Evolutionary conservation across 2,113 vertebrate genomes (phyloP).

Genomic region (Sinocyclocheilus rhinocerous): DNA sequence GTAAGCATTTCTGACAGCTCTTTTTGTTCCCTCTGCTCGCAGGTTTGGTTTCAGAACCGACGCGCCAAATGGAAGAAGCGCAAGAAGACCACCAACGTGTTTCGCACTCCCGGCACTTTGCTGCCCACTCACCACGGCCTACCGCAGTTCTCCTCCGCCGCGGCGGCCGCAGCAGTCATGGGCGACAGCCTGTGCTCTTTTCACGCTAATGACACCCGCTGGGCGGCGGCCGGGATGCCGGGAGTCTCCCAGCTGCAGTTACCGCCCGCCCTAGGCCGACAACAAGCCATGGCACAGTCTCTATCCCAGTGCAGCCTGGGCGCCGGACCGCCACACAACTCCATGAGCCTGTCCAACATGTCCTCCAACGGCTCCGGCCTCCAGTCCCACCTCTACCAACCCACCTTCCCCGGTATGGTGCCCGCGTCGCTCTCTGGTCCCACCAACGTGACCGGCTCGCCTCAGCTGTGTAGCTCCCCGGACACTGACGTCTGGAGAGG

Average conservation of each 20-base stretch:
- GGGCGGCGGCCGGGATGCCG: constrained; percentile 92
- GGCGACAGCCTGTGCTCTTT: constrained; percentile 96
- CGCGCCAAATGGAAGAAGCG: constrained; percentile 98
- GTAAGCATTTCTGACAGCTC: neutral
- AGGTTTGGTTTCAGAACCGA: constrained; percentile 98
- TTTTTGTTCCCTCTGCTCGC: constrained; percentile 16
- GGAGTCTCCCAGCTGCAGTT: constrained; percentile 92
- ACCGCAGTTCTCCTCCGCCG: constrained; percentile 86
- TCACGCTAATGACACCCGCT: constrained; percentile 95
- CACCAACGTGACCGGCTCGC: constrained; percentile 90
- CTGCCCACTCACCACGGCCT: constrained; percentile 88
- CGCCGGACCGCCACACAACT: constrained; percentile 86
- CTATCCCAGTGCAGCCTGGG: constrained; percentile 95
- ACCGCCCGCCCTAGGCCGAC: constrained; percentile 86
- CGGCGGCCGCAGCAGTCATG: constrained; percentile 89
- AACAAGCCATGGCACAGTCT: constrained; percentile 93
- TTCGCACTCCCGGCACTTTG: constrained; percentile 90
- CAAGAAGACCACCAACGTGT: constrained; percentile 98
- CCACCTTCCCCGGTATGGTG: constrained; percentile 94
- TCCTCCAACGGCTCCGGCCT: constrained; percentile 90
- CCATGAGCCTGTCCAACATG: constrained; percentile 95
- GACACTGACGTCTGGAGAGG: constrained; percentile 99
- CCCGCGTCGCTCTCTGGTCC: constrained; percentile 91
- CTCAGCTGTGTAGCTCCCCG: constrained; percentile 95
- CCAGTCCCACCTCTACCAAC: constrained; percentile 97